Percentiles rank a stretch among this genome's conserved stretches.
These are phyloP conservation scores for Achroia grisella DNA, from an alignment of 1,140 invertebrate species.

Conservation along the genomic window DNA sequence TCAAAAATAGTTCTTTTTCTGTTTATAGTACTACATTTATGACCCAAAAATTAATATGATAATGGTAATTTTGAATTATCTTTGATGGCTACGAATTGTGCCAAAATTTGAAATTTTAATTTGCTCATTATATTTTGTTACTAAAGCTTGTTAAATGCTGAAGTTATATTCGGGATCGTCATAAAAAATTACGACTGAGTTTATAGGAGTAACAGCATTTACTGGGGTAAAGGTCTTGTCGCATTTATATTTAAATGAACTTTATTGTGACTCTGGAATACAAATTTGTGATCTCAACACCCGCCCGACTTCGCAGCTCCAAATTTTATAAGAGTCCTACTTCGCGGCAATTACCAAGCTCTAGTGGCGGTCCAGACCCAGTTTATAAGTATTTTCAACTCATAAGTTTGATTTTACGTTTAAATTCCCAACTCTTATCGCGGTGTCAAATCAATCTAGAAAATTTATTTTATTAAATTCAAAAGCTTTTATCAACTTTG, in stretches of 20 bases:
- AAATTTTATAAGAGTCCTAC: constrained; percentile 24
- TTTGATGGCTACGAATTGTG: no score
- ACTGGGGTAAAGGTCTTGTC: constrained; percentile 43
- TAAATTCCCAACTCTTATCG: not conserved
- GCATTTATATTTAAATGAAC: constrained; percentile 59
- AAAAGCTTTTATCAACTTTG: no score
- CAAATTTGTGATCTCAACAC: constrained; percentile 48
- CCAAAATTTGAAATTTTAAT: constrained; percentile 19
- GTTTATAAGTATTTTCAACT: constrained; percentile 2
- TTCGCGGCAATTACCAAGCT: constrained; percentile 9
- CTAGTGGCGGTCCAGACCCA: not conserved
- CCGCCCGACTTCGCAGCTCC: constrained; percentile 17
- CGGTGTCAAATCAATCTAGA: no score
- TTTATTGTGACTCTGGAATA: constrained; percentile 53
- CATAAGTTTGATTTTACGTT: constrained; percentile 12
- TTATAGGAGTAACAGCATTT: constrained; percentile 39
- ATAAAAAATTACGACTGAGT: constrained; percentile 41
- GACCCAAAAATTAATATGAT: no score
- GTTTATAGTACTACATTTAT: no score
- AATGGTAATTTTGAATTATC: no score
- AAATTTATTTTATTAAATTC: no score
- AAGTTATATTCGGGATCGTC: constrained; percentile 35
- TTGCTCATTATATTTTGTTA: constrained; percentile 24
- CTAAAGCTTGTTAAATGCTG: constrained; percentile 29
- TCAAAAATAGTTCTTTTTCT: no score